Evolutionary conservation across 1,140 invertebrate species (phyloP).

Genomic region (Parapsyche elsis): DNA sequence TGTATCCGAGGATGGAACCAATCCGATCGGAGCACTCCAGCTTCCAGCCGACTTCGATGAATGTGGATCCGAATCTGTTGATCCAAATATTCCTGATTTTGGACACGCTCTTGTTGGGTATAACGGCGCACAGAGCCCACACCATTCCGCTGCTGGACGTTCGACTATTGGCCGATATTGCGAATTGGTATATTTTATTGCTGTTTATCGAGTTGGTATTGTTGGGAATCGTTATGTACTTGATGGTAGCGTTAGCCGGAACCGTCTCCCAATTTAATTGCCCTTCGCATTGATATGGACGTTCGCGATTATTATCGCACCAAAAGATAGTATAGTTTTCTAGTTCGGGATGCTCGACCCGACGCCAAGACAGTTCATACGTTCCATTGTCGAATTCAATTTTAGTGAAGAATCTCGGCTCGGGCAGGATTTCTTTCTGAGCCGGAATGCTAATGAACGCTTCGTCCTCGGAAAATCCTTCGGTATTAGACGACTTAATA

Average conservation of each 20-base stretch:
- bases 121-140: constrained; percentile 80
- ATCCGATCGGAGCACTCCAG: constrained; percentile 77
- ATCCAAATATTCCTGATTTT: constrained; percentile 76
- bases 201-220: constrained; percentile 54
- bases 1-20: constrained; percentile 74
- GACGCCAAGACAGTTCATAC: constrained; percentile 79
- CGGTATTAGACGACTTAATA: constrained; percentile 69
- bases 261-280: constrained; percentile 39
- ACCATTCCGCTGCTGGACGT: constrained; percentile 78
- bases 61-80: constrained; percentile 68
- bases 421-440: constrained; percentile 67
- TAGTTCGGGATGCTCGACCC: constrained; percentile 40
- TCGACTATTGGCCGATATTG: constrained; percentile 76
- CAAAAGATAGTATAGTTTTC: constrained; percentile 79
- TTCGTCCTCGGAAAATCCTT: constrained; percentile 68
- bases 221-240: background rate
- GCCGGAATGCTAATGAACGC: constrained; percentile 73
- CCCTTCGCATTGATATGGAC: constrained; percentile 50
- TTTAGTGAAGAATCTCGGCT: constrained; percentile 74
- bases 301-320: constrained; percentile 66
- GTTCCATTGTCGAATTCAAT: constrained; percentile 73
- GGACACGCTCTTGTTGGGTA: constrained; percentile 73
- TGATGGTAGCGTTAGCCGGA: background rate
- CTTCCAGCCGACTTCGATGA: constrained; percentile 75
- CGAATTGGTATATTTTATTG: constrained; percentile 68